phyloP scores from a whole-genome alignment of 2,888 invertebrate species.

The Frankliniella fusca region DNA sequence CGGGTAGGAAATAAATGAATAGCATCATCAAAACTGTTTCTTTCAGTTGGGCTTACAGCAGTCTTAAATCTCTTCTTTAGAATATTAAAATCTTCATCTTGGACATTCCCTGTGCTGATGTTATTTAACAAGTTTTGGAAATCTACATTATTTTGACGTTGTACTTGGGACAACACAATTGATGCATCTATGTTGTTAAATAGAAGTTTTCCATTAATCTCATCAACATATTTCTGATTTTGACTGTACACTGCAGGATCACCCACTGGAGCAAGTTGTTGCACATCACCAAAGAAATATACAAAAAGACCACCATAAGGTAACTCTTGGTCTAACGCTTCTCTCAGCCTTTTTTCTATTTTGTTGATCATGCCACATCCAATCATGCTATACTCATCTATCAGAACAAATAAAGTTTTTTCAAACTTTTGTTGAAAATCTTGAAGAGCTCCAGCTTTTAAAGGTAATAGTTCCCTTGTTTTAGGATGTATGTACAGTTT shows the following conservation, averaged over 20 bases:
- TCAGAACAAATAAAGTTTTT: neutral
- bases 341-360: neutral
- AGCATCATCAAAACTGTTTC: neutral
- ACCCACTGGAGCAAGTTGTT: neutral
- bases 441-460: too few species aligned
- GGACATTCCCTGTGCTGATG: neutral
- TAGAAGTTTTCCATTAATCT: neutral
- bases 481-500: neutral
- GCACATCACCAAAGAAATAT: neutral
- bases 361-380: neutral
- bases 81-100: neutral
- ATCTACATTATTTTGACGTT: neutral
- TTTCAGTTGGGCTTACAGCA: neutral
- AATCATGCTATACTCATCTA: neutral
- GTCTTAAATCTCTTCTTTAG: neutral
- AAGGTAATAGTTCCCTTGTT: too few species aligned
- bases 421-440: neutral
- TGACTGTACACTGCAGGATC: neutral
- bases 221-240: neutral
- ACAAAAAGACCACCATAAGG: neutral
- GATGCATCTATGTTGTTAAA: neutral
- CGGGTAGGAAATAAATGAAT: neutral
- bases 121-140: neutral
- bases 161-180: neutral
- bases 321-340: neutral